Conservation (phyloP, 37 sponge, comb jelly and placozoan genomes). For the Agelas oroides region DNA sequence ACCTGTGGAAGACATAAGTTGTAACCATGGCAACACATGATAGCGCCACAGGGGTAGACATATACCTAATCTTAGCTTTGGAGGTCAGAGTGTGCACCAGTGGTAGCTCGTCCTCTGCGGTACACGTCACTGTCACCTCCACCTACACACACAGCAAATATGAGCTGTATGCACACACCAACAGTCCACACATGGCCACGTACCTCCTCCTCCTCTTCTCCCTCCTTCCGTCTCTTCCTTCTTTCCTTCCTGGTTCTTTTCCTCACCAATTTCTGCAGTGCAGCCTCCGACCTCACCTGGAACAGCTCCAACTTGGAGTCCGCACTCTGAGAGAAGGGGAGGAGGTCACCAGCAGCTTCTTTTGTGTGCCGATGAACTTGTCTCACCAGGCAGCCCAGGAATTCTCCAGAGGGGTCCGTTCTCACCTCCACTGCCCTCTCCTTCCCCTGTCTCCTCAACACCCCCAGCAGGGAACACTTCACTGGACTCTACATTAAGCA, state of each 20-base stretch:
- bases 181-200: neutral
- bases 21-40: too few relatives aligned
- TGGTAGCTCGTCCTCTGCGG: conserved; percentile 21
- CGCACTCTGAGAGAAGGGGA: conserved; percentile 45
- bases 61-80: conserved; percentile 15
- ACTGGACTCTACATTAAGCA: conserved; percentile 11
- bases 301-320: conserved; percentile 70
- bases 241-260: conserved; percentile 68
- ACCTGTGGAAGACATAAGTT: conserved; percentile 16
- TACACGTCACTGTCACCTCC: neutral
- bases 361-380: too few relatives aligned
- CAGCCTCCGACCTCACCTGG: conserved; percentile 56
- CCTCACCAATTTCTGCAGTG: conserved; percentile 53
- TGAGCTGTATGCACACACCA: too few relatives aligned
- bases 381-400: conserved; percentile 60
- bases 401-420: conserved; percentile 13
- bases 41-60: neutral
- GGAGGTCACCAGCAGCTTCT: too few relatives aligned
- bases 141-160: neutral
- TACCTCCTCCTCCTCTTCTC: conserved; percentile 15
- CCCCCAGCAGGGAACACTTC: conserved; percentile 43
- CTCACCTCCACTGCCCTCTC: conserved; percentile 33
- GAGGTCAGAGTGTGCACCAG: neutral
- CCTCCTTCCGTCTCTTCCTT: conserved; percentile 27
- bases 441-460: conserved; percentile 44